Percentiles rank a stretch among this genome's conserved stretches.
Conservation (phyloP, 2,888 invertebrate species). For the Drosophila algonquin region DNA sequence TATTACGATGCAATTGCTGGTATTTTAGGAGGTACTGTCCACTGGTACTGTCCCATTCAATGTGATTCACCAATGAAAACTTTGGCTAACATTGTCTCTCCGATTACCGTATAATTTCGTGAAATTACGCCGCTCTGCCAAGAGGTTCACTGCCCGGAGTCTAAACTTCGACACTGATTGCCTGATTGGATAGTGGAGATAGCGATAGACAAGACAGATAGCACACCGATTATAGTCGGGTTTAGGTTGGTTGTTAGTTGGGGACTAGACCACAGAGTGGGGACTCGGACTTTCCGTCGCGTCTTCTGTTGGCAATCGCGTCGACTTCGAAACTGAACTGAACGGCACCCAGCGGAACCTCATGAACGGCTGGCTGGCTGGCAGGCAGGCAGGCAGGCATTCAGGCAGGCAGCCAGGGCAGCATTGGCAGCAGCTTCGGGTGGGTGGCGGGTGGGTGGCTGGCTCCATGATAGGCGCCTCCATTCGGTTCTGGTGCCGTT, state of each 20-base stretch:
- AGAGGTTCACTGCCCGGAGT: conserved; percentile 4
- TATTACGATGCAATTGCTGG: not conserved
- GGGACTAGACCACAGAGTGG: conserved; percentile 30
- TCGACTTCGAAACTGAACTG: conserved; percentile 67
- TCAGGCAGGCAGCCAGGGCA: conserved; percentile 20
- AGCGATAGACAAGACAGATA: conserved; percentile 49
- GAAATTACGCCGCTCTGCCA: conserved; percentile 20
- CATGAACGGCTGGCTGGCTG: conserved; percentile 15
- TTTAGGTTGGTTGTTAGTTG: conserved; percentile 35
- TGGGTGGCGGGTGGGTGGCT: conserved; percentile 5
- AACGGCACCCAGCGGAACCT: conserved; percentile 32
- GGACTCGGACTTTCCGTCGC: conserved; percentile 36
- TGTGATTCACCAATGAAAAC: not conserved
- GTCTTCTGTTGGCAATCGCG: conserved; percentile 64
- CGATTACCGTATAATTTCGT: conserved; percentile 21
- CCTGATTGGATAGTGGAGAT: conserved; percentile 8
- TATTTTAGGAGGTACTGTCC: no score
- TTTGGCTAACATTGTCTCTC: not conserved
- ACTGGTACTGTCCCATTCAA: no score
- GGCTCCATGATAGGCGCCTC: not conserved
- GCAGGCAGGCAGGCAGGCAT: no score
- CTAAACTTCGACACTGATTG: conserved; percentile 19
- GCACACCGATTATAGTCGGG: conserved; percentile 35
- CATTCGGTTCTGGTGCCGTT: conserved; percentile 7
- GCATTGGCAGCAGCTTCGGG: conserved; percentile 67